Percentiles rank a stretch among this genome's conserved stretches.
These are phyloP conservation scores for Melanargia galathea DNA, from an alignment of 2,888 invertebrate genomes.

Conservation along the genomic window DNA sequence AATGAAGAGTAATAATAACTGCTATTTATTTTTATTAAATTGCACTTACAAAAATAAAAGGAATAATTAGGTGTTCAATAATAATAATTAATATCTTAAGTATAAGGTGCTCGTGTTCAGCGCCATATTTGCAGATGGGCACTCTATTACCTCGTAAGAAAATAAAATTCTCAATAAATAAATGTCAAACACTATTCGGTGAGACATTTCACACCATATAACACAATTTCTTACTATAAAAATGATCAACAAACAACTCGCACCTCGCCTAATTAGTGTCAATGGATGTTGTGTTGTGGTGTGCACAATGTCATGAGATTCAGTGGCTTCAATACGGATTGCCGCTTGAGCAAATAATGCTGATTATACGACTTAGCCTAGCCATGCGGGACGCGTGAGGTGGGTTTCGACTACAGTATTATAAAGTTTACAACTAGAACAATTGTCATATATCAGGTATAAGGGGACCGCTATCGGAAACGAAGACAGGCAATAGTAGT, in stretches of 20 bases:
- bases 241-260: conserved; percentile 81
- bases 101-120: conserved; percentile 52
- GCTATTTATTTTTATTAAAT: conserved; percentile 44
- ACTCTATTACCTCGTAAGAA: conserved; percentile 73
- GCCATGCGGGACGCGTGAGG: conserved; percentile 70
- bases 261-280: conserved; percentile 69
- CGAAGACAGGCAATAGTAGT: too few relatives aligned
- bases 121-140: conserved; percentile 82
- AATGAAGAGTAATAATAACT: conserved; percentile 40
- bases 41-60: conserved; percentile 46
- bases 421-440: conserved; percentile 57
- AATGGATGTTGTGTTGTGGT: conserved; percentile 60
- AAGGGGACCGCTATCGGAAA: too few relatives aligned
- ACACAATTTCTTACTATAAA: conserved; percentile 81
- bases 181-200: conserved; percentile 80
- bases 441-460: conserved; percentile 58
- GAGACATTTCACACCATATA: conserved; percentile 78
- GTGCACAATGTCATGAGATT: conserved; percentile 79
- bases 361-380: conserved; percentile 63
- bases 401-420: conserved; percentile 70
- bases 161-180: conserved; percentile 82
- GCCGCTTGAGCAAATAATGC: conserved; percentile 81
- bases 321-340: conserved; percentile 74
- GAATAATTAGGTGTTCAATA: conserved; percentile 42
- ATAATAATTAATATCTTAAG: conserved; percentile 47